A percentile compares a stretch with the other conserved stretches of the same genome.
Conservation (phyloP, 37 sponge, comb jelly and placozoan species). For the Agelas oroides region DNA sequence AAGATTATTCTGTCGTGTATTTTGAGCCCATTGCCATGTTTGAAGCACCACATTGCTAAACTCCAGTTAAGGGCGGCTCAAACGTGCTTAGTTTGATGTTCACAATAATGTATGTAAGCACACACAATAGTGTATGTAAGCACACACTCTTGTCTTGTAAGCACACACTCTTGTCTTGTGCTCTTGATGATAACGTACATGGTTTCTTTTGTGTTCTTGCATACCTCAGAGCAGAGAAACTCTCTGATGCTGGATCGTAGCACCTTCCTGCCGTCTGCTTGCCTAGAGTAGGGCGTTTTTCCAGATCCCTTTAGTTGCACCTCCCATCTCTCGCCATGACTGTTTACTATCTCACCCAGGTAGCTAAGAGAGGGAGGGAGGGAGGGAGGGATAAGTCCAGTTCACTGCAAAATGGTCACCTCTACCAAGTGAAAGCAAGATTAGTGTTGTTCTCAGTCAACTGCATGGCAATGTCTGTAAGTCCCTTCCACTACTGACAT, state of each 20-base stretch:
- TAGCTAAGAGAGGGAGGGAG: constrained; percentile 51
- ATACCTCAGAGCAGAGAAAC: constrained; percentile 96
- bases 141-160: too few species aligned
- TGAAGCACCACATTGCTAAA: too few species aligned
- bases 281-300: constrained; percentile 91
- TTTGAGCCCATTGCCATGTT: too few species aligned
- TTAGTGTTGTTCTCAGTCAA: too few species aligned
- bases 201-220: not conserved
- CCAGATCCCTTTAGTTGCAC: constrained; percentile 97
- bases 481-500: too few species aligned
- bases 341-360: constrained; percentile 87
- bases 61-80: too few species aligned
- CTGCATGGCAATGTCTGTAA: too few species aligned
- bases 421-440: not conserved
- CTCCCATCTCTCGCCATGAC: constrained; percentile 87
- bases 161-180: not conserved
- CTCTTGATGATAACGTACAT: too few species aligned
- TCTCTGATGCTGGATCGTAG: constrained; percentile 93
- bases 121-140: too few species aligned
- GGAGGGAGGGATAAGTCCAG: not conserved
- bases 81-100: too few species aligned
- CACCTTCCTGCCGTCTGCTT: constrained; percentile 96
- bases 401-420: not conserved
- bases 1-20: too few species aligned
- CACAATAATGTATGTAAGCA: too few species aligned